Conservation (phyloP, 1,140 invertebrate species). For the Brachionus rubens region DNA sequence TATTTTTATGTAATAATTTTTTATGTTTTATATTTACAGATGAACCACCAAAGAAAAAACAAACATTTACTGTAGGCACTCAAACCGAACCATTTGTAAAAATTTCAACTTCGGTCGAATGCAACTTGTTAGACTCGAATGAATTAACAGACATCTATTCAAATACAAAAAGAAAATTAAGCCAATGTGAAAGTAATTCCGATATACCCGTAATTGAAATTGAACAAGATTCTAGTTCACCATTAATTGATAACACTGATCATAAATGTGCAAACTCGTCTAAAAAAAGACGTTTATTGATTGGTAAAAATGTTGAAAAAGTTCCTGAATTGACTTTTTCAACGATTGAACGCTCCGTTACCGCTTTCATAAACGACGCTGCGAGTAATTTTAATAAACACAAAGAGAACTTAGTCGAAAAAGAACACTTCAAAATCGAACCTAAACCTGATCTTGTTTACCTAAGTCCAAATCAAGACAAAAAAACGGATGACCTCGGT, state of each 20-base stretch:
- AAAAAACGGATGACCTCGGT: not conserved
- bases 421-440: too few relatives aligned
- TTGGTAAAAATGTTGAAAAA: constrained; percentile 36
- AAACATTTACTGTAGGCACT: not conserved
- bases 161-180: not conserved
- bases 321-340: constrained; percentile 9
- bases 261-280: not conserved
- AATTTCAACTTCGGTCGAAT: not conserved
- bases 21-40: too few relatives aligned
- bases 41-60: not conserved
- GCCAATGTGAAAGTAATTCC: not conserved
- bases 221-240: not conserved
- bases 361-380: constrained; percentile 3
- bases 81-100: not conserved
- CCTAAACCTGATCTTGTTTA: not conserved
- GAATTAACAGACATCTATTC: not conserved
- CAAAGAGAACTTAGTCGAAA: not conserved
- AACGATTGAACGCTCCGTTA: not conserved
- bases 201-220: not conserved
- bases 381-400: not conserved
- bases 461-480: not conserved
- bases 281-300: constrained; percentile 2
- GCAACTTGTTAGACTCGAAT: not conserved
- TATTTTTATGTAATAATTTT: too few relatives aligned
- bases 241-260: not conserved